Evolutionary conservation across 92 coral and sea anemone genomes (phyloP), one percentile per base, ranked within the genome.

Genomic region (Nematostella vectensis): DNA sequence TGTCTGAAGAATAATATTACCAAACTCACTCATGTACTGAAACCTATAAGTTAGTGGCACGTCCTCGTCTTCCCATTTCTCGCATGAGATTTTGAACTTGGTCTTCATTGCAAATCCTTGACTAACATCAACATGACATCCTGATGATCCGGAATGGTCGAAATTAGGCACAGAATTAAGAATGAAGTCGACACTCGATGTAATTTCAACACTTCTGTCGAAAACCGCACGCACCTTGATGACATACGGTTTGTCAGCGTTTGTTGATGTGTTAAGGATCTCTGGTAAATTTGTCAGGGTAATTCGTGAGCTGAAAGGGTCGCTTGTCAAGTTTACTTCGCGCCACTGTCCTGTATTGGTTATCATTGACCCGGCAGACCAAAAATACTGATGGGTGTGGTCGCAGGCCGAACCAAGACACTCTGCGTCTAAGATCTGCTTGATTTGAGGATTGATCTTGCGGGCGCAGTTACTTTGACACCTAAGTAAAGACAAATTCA

Each of bases 51-150:
- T 18, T 21, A 66, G 27, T 0, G 72, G 72, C 3, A 43, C 20
- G 36, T 66, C 72, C 1, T 66, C 55, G 23, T 66, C 72, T 55
- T 55, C 48, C 72, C 72, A 66, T 53, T 55, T 43, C 18, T 44
- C 56, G 22, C 72, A 66, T 13, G 72, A 66, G 29, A 66, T 29
- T n/a, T 43, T 54, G 29, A 43, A 66, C 28, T 66, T 49, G n/a
- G 72, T 66, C 3, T 66, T 47, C 72, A 66, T 66, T n/a, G 72
- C 72, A 26, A 39, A 15, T 4, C 72, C 72, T 44, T 27, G 55
- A 19, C 25, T 31, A 11, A 63, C 62, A 12, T 8, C 30, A 3
- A 66, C 25, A 20, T 0, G 10, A 29, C 72, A 66, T 38, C 51
- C 72, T 3, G 52, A 20, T 13, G 11, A 18, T 3, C 40, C 50